Evolutionary conservation across 2,888 invertebrate species (phyloP).

Genomic region (Oligia strigilis): DNA sequence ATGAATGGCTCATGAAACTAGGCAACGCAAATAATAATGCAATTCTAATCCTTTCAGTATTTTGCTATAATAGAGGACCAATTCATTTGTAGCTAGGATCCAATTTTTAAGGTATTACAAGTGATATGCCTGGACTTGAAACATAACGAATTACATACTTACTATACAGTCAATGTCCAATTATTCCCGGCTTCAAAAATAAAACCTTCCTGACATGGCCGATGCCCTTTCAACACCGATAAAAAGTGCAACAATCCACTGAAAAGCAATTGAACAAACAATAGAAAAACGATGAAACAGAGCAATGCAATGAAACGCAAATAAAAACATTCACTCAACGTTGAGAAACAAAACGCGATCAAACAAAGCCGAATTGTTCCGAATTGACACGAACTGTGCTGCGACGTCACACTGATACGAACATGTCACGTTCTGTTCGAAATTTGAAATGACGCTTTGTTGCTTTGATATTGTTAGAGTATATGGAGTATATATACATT

Average conservation of each 20-base stretch:
- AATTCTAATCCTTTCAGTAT: neutral
- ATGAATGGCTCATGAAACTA: too few species aligned
- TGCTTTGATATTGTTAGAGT: conserved; percentile 42
- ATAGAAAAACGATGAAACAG: conserved; percentile 59
- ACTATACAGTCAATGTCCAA: neutral
- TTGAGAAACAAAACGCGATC: conserved; percentile 58
- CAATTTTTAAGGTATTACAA: neutral
- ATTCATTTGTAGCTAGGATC: neutral
- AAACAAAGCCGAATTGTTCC: conserved; percentile 49
- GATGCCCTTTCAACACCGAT: conserved; percentile 34
- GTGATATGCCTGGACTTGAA: too few species aligned
- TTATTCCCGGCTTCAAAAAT: neutral
- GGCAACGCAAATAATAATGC: neutral
- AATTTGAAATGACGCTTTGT: conserved; percentile 48
- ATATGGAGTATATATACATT: conserved; percentile 12
- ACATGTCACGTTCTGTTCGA: conserved; percentile 34
- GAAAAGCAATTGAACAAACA: conserved; percentile 53
- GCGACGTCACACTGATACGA: conserved; percentile 43
- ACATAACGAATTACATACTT: neutral
- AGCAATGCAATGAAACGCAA: conserved; percentile 49
- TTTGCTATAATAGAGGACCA: neutral
- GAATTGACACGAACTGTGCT: conserved; percentile 48
- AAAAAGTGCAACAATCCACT: conserved; percentile 51
- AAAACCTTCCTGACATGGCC: neutral
- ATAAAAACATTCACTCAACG: conserved; percentile 58